Base-by-base conservation (phyloP, 2,797 vertebrate genomes). In the Decapterus maruadsi region DNA sequence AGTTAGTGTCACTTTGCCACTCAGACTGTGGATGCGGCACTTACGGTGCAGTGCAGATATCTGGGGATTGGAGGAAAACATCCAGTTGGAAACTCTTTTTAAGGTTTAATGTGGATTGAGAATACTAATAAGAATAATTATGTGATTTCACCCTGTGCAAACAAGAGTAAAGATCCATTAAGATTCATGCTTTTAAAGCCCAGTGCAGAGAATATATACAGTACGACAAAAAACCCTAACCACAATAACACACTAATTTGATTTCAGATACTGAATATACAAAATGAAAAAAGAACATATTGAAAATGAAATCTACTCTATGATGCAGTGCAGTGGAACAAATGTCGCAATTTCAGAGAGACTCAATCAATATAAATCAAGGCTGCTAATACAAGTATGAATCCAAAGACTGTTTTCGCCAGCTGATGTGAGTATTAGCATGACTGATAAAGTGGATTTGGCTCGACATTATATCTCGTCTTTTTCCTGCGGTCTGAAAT, bases 1-100 rank as follows among this genome's bases (percentile, higher is more conserved):
- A 77, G 61, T 76, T 20, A 61, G 50, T 54, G 48, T 46, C 68
- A 8, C 11, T 57, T 63, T 74, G 56, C 19, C 36, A 43, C 51
- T 65, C 60, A 50, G 36, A 36, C 66, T 56, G 29, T 26, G 17
- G 67, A 60, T 26, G 55, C 45, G 40, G 55, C 13, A 42, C 50
- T 0, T n/a, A 31, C 8, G 20, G 13, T 11, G 16, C 57, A 38
- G 68, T 45, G 48, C 42, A 50, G 11, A 57, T 48, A 31, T 58
- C 3, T 54, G 43, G 14, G n/a, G 7, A 4, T 71, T 29, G 14
- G 22, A 74, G 20, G 43, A 6, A 76, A 57, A 63, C 1, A 2
- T 4, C 8, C 4, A 38, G 8, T 58, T 63, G 34, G 62, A 36
- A 36, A 53, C 20, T 48, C 14, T 46, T 1, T 26, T 26, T 26